Conservation (phyloP, 2,797 vertebrate genomes). For the Neolamprologus multifasciatus region DNA sequence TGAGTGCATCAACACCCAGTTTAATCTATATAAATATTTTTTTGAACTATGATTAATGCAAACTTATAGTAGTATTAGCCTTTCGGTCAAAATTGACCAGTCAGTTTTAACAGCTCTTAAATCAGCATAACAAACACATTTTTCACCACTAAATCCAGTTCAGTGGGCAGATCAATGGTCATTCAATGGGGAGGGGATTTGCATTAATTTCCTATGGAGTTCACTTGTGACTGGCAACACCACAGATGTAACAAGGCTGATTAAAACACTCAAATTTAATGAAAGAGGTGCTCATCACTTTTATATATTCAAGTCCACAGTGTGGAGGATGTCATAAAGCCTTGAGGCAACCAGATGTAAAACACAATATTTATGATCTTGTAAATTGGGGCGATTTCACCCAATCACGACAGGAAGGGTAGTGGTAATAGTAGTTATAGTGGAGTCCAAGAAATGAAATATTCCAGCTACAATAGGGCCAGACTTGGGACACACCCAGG, state of each 20-base stretch:
- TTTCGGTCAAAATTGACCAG: neutral
- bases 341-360: neutral
- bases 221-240: fast-evolving
- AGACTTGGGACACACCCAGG: neutral
- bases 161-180: neutral
- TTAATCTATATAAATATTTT: fast-evolving
- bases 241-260: neutral
- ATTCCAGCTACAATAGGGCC: fast-evolving
- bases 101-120: neutral
- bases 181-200: fast-evolving
- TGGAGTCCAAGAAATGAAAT: neutral
- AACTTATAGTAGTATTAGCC: neutral
- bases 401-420: neutral
- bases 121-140: neutral
- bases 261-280: neutral
- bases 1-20: neutral
- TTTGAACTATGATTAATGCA: neutral
- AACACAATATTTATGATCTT: neutral
- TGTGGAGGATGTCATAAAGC: neutral
- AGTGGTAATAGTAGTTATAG: neutral
- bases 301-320: neutral
- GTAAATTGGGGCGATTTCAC: neutral
- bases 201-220: neutral
- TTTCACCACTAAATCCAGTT: neutral
- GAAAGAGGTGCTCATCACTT: neutral